These are phyloP conservation scores for Philopedon plagiatum DNA, from an alignment of 2,888 invertebrate genomes.

Conservation along the genomic window DNA sequence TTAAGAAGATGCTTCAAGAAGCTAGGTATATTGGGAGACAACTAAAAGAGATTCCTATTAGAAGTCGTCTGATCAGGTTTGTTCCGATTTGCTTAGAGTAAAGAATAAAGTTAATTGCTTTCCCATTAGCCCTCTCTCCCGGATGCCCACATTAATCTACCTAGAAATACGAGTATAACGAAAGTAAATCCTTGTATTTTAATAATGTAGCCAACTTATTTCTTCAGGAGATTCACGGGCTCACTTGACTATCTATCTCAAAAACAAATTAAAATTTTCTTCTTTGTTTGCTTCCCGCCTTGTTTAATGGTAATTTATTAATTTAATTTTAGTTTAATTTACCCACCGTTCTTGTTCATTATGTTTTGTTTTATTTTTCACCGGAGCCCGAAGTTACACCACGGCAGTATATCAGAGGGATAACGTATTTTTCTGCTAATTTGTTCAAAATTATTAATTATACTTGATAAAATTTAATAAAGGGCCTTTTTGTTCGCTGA, in stretches of 20 bases:
- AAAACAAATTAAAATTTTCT: constrained; percentile 9
- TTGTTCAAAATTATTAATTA: constrained; percentile 13
- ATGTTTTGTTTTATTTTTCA: constrained; percentile 44
- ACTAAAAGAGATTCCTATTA: too few species aligned
- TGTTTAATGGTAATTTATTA: constrained; percentile 33
- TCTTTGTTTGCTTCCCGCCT: constrained; percentile 1
- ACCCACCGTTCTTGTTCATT: constrained; percentile 43
- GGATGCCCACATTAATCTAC: too few species aligned
- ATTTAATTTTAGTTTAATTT: constrained; percentile 47
- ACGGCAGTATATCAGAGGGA: neutral
- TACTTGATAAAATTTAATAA: constrained; percentile 4
- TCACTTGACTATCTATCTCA: constrained; percentile 6
- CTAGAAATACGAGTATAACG: too few species aligned
- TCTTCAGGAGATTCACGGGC: neutral
- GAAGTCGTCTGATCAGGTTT: too few species aligned
- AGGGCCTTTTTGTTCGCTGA: neutral
- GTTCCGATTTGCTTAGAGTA: too few species aligned
- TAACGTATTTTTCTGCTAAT: neutral
- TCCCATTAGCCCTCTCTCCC: too few species aligned
- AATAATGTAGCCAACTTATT: constrained; percentile 1
- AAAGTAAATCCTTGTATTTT: too few species aligned
- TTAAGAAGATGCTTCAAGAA: too few species aligned
- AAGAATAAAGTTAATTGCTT: too few species aligned
- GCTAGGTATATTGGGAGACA: too few species aligned
- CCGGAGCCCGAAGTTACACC: constrained; percentile 11